phyloP scores from a whole-genome alignment of 2,113 vertebrate species.

The Procavia capensis region DNA sequence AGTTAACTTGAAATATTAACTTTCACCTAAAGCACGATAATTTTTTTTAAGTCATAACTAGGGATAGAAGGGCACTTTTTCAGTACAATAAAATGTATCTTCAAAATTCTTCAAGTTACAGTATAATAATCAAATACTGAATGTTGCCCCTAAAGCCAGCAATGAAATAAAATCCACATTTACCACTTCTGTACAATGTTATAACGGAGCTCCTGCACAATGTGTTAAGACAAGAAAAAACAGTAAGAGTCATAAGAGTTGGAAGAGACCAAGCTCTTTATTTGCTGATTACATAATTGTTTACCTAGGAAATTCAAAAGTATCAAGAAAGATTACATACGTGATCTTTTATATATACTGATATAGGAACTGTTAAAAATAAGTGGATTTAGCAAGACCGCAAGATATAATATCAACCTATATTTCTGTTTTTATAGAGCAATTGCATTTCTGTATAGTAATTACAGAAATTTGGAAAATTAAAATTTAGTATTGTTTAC shows the following conservation, averaged over 20 bases:
- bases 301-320: not conserved
- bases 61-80: too few species aligned
- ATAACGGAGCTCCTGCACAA: not conserved
- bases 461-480: not conserved
- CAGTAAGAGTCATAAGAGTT: not conserved
- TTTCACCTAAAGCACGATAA: too few species aligned
- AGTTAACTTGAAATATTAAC: too few species aligned
- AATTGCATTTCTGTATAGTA: not conserved
- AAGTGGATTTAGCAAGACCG: not conserved
- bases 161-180: not conserved
- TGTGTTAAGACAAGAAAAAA: not conserved
- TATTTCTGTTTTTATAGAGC: not conserved
- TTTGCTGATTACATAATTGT: not conserved
- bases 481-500: not conserved
- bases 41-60: too few species aligned
- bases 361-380: too few species aligned
- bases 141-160: not conserved
- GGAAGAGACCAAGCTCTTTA: not conserved
- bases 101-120: not conserved
- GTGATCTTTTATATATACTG: not conserved
- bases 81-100: too few species aligned
- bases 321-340: not conserved
- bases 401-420: not conserved
- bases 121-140: not conserved
- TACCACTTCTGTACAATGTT: not conserved